Conservation (phyloP, 2,113 vertebrate genomes). For the Sylvia atricapilla region DNA sequence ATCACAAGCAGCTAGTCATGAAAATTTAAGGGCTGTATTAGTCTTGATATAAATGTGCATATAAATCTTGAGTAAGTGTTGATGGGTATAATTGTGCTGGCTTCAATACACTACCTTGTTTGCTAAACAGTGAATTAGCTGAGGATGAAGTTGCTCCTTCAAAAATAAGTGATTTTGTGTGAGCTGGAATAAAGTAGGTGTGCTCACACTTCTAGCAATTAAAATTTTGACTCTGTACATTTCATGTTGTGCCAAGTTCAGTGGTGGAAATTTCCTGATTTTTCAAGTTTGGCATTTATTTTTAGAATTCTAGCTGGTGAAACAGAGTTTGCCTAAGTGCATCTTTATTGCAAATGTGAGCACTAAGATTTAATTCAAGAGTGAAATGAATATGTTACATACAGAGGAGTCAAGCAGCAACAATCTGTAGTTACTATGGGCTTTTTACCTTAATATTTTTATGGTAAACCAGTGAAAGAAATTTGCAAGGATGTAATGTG, state of each 20-base stretch:
- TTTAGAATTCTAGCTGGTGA: not conserved
- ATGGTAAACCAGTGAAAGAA: not conserved
- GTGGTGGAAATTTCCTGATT: not conserved
- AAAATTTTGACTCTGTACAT: not conserved
- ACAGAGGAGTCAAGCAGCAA: not conserved
- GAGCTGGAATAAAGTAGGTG: not conserved
- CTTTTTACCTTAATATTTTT: not conserved
- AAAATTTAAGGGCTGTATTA: not conserved
- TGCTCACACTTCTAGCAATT: not conserved
- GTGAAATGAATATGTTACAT: not conserved
- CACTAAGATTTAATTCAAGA: not conserved
- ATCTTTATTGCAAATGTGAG: not conserved
- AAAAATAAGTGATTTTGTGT: not conserved
- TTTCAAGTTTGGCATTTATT: not conserved
- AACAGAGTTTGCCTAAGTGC: not conserved
- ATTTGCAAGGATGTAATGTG: not conserved
- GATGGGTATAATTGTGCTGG: not conserved
- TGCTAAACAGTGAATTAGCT: not conserved
- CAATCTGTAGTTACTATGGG: not conserved
- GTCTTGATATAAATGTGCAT: not conserved
- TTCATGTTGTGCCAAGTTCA: not conserved
- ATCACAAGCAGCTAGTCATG: not conserved
- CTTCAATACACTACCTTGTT: not conserved
- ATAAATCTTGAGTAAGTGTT: not conserved
- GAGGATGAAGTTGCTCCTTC: not conserved